phyloP scores from a whole-genome alignment of 2,797 vertebrate species.

The Martes flavigula region DNA sequence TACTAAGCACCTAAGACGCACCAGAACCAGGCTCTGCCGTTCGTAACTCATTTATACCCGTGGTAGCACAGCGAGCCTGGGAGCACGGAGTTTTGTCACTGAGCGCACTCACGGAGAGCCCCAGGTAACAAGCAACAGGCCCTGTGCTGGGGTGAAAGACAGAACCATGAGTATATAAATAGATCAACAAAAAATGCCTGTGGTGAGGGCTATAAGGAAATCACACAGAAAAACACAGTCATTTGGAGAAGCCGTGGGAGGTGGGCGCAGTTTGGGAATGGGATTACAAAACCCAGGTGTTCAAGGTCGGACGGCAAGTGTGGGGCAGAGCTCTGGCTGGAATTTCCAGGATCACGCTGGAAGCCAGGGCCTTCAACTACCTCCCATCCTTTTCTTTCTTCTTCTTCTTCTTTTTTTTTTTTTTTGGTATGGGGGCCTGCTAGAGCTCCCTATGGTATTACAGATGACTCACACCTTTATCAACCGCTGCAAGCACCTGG shows the following conservation, averaged over 20 bases:
- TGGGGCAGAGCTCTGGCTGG: not conserved
- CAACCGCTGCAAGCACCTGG: too few species aligned
- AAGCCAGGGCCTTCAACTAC: not conserved
- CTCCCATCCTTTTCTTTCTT: not conserved
- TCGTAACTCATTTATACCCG: accelerated
- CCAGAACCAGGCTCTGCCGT: not conserved
- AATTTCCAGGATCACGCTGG: not conserved
- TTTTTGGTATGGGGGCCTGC: not conserved
- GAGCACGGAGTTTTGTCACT: not conserved
- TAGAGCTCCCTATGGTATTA: not conserved
- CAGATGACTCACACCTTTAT: not conserved
- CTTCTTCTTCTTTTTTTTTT: not conserved
- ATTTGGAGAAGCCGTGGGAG: not conserved
- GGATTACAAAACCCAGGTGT: not conserved
- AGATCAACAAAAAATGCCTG: not conserved
- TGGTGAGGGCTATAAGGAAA: not conserved
- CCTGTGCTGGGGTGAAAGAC: not conserved
- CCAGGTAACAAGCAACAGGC: not conserved
- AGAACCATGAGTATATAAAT: not conserved
- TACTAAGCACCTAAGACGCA: accelerated
- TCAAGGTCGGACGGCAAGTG: not conserved
- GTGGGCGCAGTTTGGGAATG: not conserved
- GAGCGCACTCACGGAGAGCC: not conserved
- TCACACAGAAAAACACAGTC: not conserved
- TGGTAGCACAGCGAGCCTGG: not conserved